Percentiles rank a stretch among this genome's conserved stretches.
These are phyloP conservation scores for Lycocorax pyrrhopterus DNA, from an alignment of 2,113 vertebrate genomes.

Conservation along the genomic window DNA sequence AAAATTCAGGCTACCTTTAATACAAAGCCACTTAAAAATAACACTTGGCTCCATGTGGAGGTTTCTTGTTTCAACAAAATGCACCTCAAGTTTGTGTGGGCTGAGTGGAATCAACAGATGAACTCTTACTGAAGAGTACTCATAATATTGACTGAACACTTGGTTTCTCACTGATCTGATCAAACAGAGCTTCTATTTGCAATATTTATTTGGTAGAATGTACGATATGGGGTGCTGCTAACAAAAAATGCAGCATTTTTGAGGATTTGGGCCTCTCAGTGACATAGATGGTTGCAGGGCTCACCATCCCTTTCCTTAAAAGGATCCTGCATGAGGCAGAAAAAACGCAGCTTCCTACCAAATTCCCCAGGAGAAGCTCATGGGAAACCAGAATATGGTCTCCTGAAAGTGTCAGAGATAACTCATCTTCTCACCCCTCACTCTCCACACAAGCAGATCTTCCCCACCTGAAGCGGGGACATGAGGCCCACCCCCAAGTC, in stretches of 20 bases:
- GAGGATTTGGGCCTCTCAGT: not conserved
- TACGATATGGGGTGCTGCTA: not conserved
- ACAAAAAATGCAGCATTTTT: not conserved
- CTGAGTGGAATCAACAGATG: not conserved
- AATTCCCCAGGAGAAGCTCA: not conserved
- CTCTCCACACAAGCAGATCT: not conserved
- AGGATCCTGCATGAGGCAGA: not conserved
- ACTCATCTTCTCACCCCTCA: not conserved
- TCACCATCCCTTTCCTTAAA: not conserved
- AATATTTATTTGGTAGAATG: not conserved
- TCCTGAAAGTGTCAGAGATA: not conserved
- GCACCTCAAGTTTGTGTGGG: slow-evolving; percentile 11
- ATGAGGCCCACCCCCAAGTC: not conserved
- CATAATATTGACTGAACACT: slow-evolving; percentile 14
- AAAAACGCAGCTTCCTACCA: not conserved
- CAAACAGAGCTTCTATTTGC: not conserved
- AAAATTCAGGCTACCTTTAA: not conserved
- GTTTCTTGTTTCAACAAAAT: slow-evolving; percentile 40
- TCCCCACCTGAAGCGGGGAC: not conserved
- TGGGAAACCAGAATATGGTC: not conserved
- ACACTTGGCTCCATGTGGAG: not conserved
- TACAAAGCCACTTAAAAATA: slow-evolving; percentile 15
- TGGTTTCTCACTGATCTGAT: not conserved
- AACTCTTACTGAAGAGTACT: not conserved
- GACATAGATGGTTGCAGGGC: not conserved